These are phyloP conservation scores for Drosophila imparisetae DNA, from an alignment of 2,888 invertebrate genomes.

Conservation along the genomic window DNA sequence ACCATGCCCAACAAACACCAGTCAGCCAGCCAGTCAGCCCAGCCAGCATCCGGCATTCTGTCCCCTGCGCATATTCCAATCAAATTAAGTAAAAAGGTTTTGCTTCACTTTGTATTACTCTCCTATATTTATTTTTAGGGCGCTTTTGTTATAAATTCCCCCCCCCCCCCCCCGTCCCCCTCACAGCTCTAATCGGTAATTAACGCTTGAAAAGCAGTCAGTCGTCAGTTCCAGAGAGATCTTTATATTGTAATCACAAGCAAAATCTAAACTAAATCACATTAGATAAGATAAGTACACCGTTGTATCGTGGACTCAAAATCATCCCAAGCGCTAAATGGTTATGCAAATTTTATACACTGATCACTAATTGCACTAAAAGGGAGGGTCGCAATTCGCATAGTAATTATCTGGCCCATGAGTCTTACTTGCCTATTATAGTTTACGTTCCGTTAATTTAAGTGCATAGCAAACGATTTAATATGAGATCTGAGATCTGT, in stretches of 20 bases:
- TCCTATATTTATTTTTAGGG: neutral
- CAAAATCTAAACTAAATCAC: neutral
- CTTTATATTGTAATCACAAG: neutral
- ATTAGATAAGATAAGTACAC: slow-evolving; percentile 11
- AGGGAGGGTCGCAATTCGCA: neutral
- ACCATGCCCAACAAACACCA: slow-evolving; percentile 28
- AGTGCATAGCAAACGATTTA: neutral
- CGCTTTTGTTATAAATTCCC: neutral
- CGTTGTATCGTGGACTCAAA: neutral
- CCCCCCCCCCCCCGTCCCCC: neutral
- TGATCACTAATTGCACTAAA: slow-evolving; percentile 11
- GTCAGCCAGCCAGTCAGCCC: neutral
- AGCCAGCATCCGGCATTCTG: slow-evolving; percentile 21
- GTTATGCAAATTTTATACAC: neutral
- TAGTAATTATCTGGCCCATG: neutral
- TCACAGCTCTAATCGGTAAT: slow-evolving; percentile 27
- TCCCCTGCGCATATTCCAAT: slow-evolving; percentile 71
- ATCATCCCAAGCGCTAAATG: neutral
- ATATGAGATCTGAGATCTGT: neutral
- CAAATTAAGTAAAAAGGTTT: slow-evolving; percentile 79
- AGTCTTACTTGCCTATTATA: neutral
- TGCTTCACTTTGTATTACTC: slow-evolving; percentile 19
- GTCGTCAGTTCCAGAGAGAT: neutral
- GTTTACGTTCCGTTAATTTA: slow-evolving; percentile 3
- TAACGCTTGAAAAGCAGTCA: slow-evolving; percentile 2